Evolutionary conservation across 2,797 vertebrate species (phyloP).

Genomic region (Poecile montanus): DNA sequence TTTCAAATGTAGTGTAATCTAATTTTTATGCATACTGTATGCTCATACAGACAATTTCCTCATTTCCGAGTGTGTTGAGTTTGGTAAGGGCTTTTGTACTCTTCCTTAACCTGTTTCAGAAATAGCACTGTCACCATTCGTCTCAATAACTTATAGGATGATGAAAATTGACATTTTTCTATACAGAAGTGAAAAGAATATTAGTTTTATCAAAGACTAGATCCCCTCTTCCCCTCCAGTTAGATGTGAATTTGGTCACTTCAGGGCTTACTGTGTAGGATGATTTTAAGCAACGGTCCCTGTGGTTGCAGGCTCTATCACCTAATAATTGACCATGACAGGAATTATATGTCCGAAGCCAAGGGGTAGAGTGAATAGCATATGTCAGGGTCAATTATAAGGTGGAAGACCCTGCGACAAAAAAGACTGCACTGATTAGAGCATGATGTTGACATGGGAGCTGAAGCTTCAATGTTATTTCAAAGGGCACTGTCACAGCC

Average conservation of each 20-base stretch:
- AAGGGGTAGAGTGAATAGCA: conserved; percentile 68
- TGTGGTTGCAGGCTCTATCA: conserved; percentile 65
- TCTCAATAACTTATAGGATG: not conserved
- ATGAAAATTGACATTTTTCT: conserved; percentile 62
- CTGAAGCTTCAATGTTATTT: conserved; percentile 61
- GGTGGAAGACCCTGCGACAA: conserved; percentile 68
- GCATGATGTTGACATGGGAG: conserved; percentile 61
- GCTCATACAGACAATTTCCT: conserved; percentile 55
- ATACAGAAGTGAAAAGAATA: conserved; percentile 50
- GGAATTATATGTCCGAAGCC: conserved; percentile 66
- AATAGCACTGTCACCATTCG: conserved; percentile 58
- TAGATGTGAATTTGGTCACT: conserved; percentile 60
- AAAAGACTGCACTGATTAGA: conserved; percentile 72
- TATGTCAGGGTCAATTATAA: conserved; percentile 76
- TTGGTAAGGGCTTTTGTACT: conserved; percentile 59
- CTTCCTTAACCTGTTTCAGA: conserved; percentile 66
- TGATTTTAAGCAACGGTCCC: conserved; percentile 54
- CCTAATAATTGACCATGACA: conserved; percentile 74
- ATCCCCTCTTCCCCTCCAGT: conserved; percentile 38
- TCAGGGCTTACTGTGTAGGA: conserved; percentile 36
- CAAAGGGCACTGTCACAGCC: conserved; percentile 53
- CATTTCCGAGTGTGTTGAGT: conserved; percentile 20
- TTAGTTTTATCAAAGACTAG: conserved; percentile 57
- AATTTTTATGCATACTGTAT: conserved; percentile 68
- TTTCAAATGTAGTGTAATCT: conserved; percentile 67